These are phyloP conservation scores for Agelas oroides DNA, from an alignment of 37 sponge, comb jelly and placozoan genomes.

Conservation along the genomic window DNA sequence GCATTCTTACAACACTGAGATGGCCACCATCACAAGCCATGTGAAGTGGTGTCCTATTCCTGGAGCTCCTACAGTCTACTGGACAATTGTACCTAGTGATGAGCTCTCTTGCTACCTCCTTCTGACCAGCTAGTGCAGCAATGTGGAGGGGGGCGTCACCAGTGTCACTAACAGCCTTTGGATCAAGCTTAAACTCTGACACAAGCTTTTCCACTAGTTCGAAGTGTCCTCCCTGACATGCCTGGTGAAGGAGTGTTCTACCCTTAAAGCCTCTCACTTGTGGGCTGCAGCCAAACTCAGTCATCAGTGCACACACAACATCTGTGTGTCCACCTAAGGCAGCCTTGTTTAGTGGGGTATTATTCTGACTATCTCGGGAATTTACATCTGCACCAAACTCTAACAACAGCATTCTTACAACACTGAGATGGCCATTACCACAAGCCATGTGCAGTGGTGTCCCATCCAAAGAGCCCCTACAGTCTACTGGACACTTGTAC, in stretches of 20 bases:
- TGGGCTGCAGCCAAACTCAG: constrained; percentile 5
- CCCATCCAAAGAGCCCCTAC: not conserved
- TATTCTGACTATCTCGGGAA: not conserved
- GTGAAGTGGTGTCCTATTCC: constrained; percentile 12
- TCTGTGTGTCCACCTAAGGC: constrained; percentile 20
- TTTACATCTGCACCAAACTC: no score
- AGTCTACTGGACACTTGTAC: not conserved
- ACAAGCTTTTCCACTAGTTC: not conserved
- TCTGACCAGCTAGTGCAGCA: not conserved
- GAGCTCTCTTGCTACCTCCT: constrained; percentile 13
- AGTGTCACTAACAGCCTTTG: not conserved
- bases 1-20: constrained; percentile 4
- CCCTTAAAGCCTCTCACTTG: not conserved
- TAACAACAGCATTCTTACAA: no score
- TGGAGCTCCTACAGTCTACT: not conserved
- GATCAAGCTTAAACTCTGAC: not conserved
- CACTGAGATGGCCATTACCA: no score
- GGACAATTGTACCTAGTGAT: not conserved
- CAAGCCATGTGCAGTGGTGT: constrained; percentile 13
- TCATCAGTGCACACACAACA: constrained; percentile 6
- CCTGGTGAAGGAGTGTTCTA: constrained; percentile 33
- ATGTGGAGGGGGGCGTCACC: constrained; percentile 38
- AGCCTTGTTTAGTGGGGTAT: not conserved
- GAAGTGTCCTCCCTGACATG: constrained; percentile 7
- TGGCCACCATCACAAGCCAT: constrained; percentile 6